phyloP scores from a whole-genome alignment of 2,888 invertebrate genomes.

The Rhagonycha lutea region DNA sequence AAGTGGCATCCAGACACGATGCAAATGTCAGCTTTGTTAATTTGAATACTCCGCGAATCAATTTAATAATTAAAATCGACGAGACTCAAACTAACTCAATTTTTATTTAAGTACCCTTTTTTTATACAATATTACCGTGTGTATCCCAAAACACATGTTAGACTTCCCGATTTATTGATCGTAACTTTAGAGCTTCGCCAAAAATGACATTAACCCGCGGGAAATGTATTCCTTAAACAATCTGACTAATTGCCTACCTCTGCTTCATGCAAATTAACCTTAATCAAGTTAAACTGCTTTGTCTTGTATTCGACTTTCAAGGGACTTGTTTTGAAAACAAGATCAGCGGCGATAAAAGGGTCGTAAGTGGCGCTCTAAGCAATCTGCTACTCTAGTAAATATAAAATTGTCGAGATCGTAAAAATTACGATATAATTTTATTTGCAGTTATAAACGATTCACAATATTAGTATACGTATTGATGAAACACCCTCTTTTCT shows the following conservation, averaged over 20 bases:
- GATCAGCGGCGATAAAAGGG: constrained; percentile 28
- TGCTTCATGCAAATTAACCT: constrained; percentile 44
- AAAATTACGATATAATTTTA: constrained; percentile 6
- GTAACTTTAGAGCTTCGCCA: constrained; percentile 12
- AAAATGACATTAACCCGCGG: constrained; percentile 28
- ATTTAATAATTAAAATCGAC: constrained; percentile 37
- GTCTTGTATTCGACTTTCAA: constrained; percentile 37
- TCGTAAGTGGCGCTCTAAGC: constrained; percentile 17
- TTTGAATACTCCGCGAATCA: constrained; percentile 34
- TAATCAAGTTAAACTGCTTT: constrained; percentile 45
- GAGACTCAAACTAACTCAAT: constrained; percentile 29
- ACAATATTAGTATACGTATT: neutral
- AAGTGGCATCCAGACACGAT: constrained; percentile 38
- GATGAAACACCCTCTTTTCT: neutral
- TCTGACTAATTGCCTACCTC: constrained; percentile 46
- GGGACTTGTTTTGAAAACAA: constrained; percentile 26
- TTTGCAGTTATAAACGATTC: constrained; percentile 1
- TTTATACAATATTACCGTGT: neutral
- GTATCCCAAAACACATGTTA: constrained; percentile 25
- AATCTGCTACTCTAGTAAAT: constrained; percentile 22
- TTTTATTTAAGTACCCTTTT: constrained; percentile 29
- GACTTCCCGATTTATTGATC: constrained; percentile 32
- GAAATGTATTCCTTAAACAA: constrained; percentile 38
- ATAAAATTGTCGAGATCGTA: constrained; percentile 16
- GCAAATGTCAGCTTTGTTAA: constrained; percentile 37